phyloP scores from a whole-genome alignment of 2,113 vertebrate species.

The Eretmochelys imbricata region DNA sequence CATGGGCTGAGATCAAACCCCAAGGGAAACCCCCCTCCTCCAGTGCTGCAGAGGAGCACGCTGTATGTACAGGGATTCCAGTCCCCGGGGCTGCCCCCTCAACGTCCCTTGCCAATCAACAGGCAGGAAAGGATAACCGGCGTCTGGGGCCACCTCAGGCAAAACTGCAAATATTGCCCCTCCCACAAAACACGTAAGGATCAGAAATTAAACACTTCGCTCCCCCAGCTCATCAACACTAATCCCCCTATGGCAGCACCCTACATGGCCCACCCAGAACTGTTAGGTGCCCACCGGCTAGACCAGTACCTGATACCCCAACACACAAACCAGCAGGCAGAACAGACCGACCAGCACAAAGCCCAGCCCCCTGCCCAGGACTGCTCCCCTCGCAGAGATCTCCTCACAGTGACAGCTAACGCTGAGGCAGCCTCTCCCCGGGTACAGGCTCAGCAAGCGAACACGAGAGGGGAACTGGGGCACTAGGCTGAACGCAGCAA shows the following conservation, averaged over 20 bases:
- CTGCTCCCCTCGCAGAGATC: too few species aligned
- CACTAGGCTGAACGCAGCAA: background rate
- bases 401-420: too few species aligned
- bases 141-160: background rate
- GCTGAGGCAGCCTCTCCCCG: background rate
- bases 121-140: background rate
- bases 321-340: too few species aligned
- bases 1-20: background rate
- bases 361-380: too few species aligned
- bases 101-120: background rate
- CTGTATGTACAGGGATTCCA: too few species aligned
- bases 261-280: background rate
- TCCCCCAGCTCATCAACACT: background rate
- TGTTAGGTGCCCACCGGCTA: background rate
- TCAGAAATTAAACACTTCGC: background rate
- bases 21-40: too few species aligned
- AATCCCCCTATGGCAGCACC: background rate
- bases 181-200: background rate
- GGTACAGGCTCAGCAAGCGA: background rate
- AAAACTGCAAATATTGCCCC: background rate
- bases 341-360: too few species aligned
- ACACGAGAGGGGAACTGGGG: background rate
- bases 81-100: too few species aligned
- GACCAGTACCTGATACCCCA: too few species aligned
- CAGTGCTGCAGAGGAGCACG: too few species aligned